Percentiles rank a stretch among this genome's conserved stretches.
These are phyloP conservation scores for Melanotaenia nigrans DNA, from an alignment of 2,797 vertebrate species.

Conservation along the genomic window DNA sequence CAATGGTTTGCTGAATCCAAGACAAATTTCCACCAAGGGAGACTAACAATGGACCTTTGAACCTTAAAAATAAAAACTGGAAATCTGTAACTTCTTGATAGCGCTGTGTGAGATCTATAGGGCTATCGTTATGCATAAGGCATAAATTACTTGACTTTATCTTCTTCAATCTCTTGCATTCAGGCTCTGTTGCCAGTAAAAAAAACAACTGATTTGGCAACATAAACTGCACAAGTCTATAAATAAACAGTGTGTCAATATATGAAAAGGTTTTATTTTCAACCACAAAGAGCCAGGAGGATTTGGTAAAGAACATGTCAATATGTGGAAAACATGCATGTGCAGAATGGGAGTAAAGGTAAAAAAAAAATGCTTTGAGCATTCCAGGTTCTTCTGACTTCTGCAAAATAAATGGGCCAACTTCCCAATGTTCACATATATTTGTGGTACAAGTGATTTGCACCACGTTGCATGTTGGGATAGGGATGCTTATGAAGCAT, in stretches of 20 bases:
- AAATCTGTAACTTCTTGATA: background rate
- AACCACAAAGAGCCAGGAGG: background rate
- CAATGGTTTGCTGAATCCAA: no score
- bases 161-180: background rate
- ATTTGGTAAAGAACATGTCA: background rate
- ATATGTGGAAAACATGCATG: background rate
- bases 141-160: background rate
- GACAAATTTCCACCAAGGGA: no score
- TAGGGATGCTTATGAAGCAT: background rate
- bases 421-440: background rate
- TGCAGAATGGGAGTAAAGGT: no score
- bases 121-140: background rate
- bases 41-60: no score
- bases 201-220: background rate
- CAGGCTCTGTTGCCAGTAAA: background rate
- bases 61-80: background rate
- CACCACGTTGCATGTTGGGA: background rate
- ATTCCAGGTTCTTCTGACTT: background rate
- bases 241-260: background rate
- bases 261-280: background rate
- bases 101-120: background rate
- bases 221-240: background rate
- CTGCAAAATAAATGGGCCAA: background rate
- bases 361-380: background rate
- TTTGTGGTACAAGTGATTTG: background rate